Evolutionary conservation across 1,140 invertebrate genomes (phyloP).

Genomic region (Bombus balteatus): DNA sequence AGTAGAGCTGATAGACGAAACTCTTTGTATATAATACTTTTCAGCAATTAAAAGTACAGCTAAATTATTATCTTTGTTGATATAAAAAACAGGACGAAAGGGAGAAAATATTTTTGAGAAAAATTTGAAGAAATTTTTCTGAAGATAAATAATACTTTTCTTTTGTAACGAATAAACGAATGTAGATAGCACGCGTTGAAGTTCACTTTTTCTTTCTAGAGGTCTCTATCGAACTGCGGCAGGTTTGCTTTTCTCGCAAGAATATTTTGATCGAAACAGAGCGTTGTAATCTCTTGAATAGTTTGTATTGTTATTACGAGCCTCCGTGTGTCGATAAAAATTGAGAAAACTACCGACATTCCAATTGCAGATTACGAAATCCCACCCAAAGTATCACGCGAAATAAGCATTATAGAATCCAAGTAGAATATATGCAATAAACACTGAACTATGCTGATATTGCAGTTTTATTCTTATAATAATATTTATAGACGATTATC

Average conservation of each 20-base stretch:
- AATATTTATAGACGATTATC: neutral
- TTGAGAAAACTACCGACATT: neutral
- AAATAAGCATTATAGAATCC: constrained; percentile 20
- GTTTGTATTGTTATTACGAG: neutral
- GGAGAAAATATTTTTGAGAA: neutral
- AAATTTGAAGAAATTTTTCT: neutral
- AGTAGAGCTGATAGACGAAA: neutral
- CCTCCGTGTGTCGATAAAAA: constrained; percentile 25
- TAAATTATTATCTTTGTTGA: neutral
- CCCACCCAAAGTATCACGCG: neutral
- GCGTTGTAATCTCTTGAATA: neutral
- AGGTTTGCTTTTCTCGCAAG: neutral
- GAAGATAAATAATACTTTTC: neutral
- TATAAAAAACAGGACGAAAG: neutral
- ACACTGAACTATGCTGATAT: constrained; percentile 21
- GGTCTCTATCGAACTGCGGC: neutral
- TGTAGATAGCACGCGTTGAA: neutral
- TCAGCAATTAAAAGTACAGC: neutral
- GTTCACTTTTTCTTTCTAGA: neutral
- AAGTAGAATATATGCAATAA: constrained; percentile 10
- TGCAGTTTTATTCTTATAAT: neutral
- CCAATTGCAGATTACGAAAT: neutral
- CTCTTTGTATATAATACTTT: constrained; percentile 19
- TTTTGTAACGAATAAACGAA: neutral
- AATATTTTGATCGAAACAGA: neutral